Base-by-base conservation (phyloP, 2,113 vertebrate genomes). In the Toxotes chatareus region DNA sequence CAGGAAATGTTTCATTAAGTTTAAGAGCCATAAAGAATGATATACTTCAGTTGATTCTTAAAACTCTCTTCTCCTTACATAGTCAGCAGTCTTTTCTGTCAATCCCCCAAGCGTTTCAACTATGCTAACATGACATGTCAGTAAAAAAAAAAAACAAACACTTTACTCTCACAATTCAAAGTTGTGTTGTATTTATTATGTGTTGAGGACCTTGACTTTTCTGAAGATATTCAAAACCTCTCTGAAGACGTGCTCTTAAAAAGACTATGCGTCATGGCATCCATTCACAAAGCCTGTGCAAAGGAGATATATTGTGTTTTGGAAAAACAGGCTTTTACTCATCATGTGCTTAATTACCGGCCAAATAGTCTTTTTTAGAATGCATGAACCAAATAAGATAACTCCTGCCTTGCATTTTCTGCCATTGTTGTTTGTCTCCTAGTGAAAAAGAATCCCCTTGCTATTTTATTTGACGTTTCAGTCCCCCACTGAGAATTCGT, bases 131-230 rank as follows among this genome's bases (percentile, higher is more conserved):
- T 49, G 7, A 53, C 31, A 34, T 9, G 21, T 69, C 14, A 46
- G 23, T 73, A 3, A 73, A 73, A 55, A 61, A 65, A 3, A 73
- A 73, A 55, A 61, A 65, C 34, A 23, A 72, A 53, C 7, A 1
- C 63, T 78, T 82, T 44, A 7, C 7, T 68, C 44, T 31, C 4
- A 42, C 13, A 17, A 7, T 67, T 79, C 16, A 82, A 67, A 65
- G 62, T 57, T 47, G 2, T 13, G 2, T 46, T 79, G 34, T 76
- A 27, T 79, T 82, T 73, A 32, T 76, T 53, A 34, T 51, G 27
- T 21, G 12, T 10, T 34, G 14, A 60, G 67, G 75, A 73, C 85
- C 86, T 84, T 86, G 77, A 63, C 38, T 74, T 66, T 85, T 40
- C 76, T 73, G 9, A 56, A 23, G 27, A 31, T 70, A 47, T 78